A percentile compares a stretch with the other conserved stretches of the same genome.
phyloP scores from a whole-genome alignment of 1,140 invertebrate species.

The Pollicipes pollicipes region DNA sequence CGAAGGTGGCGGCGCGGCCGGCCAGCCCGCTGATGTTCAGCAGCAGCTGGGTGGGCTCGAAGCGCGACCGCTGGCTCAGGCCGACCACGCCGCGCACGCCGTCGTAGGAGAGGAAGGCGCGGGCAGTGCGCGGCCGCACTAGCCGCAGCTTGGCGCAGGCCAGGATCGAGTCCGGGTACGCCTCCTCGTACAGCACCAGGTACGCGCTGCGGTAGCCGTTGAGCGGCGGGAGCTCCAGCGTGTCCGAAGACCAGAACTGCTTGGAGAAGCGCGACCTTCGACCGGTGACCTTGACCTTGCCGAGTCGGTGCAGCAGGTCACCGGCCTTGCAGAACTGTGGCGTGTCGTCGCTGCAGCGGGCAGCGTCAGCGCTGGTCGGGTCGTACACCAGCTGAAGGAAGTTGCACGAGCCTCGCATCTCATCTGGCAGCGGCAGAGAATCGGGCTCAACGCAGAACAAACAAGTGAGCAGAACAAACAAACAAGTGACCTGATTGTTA shows the following conservation, averaged over 20 bases:
- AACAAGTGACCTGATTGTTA: conserved; percentile 6
- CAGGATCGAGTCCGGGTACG: conserved; percentile 55
- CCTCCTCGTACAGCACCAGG: conserved; percentile 63
- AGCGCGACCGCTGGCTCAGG: conserved; percentile 61
- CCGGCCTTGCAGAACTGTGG: conserved; percentile 40
- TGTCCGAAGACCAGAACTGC: conserved; percentile 13
- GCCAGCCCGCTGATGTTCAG: conserved; percentile 45
- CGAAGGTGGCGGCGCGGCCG: conserved; percentile 29
- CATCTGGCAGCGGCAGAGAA: too few species aligned
- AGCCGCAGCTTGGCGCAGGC: conserved; percentile 58
- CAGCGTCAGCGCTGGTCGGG: conserved; percentile 48
- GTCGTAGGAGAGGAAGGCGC: conserved; percentile 52
- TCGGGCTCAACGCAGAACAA: too few species aligned
- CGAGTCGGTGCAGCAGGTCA: conserved; percentile 57
- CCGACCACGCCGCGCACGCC: conserved; percentile 63
- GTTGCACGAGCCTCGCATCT: conserved; percentile 38
- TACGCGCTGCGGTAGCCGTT: conserved; percentile 51
- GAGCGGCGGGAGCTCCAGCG: conserved; percentile 36
- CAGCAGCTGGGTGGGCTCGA: conserved; percentile 61
- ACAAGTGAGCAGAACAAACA: conserved; percentile 5
- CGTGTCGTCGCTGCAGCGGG: conserved; percentile 23
- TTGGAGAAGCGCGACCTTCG: conserved; percentile 19
- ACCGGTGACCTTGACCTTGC: conserved; percentile 33
- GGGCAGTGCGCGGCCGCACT: conserved; percentile 26
- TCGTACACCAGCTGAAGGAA: conserved; percentile 68